Evolutionary conservation across 2,797 vertebrate species (phyloP), one percentile per base, ranked within the genome.

Genomic region (Diplodus sargus): DNA sequence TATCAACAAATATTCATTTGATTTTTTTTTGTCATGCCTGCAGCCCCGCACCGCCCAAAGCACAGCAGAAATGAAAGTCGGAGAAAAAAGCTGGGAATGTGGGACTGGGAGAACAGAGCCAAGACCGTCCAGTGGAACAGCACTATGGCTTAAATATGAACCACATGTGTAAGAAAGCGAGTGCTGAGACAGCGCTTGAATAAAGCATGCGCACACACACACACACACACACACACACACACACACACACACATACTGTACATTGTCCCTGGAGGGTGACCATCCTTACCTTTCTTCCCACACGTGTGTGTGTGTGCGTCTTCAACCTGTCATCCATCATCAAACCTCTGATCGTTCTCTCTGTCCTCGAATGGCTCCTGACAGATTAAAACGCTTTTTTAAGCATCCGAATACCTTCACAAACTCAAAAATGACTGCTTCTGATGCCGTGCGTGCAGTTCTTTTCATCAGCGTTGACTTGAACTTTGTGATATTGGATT

Each of bases 141-240:
- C 74, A 81, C 82, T 87, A 81, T 69, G 89, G 86, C 75, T 88
- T 90, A 92, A 94, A 94, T 93, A 89, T 76, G 90, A 93, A 94
- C 90, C 93, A 94, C 87, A 92, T 94, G 92, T 92, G 89, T 85
- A 84, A 85, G 74, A 84, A 67, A 73, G 62, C 54, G 84, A 91
- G 84, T 84, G 87, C 91, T 91, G 85, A 92, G 89, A 88, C 90
- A 87, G 84, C 65, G 48, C 74, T 83, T 11, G 39, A 84, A 79
- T 78, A 83, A 70, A 85, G 63, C 83, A 58, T 23, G 25, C 67
- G 60, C 57, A 63, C 61, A 66, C 60, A 60, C 67, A 74, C 70
- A 76, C 56, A 62, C 62, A 81, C 39, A 58, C 68, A 73, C 58
- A 70, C 77, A 53, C 34, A 63, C 56, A 63, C 61, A 66, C 60